Evolutionary conservation across 2,888 invertebrate genomes (phyloP).

Genomic region (Agonopterix subpropinquella): DNA sequence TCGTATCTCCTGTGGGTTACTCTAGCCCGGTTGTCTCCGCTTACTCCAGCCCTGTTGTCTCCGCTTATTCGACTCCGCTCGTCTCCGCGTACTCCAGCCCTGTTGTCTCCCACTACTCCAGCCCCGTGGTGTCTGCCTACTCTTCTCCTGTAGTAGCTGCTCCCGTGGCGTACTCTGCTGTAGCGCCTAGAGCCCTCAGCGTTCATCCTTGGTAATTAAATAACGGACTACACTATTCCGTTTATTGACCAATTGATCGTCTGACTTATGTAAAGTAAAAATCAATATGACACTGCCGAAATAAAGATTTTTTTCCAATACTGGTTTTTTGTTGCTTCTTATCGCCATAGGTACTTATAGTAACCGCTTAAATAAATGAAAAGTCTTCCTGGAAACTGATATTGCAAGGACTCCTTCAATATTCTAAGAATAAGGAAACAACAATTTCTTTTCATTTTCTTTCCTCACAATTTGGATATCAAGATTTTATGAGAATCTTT

Average conservation of each 20-base stretch:
- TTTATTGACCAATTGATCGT: conserved; percentile 8
- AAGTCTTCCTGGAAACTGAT: too few species aligned
- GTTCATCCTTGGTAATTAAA: conserved; percentile 48
- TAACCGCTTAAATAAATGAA: too few species aligned
- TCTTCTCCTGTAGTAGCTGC: conserved; percentile 14
- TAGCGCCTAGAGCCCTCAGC: conserved; percentile 41
- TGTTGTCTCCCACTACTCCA: conserved; percentile 27
- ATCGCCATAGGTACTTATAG: too few species aligned
- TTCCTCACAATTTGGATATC: too few species aligned
- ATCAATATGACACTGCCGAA: conserved; percentile 30
- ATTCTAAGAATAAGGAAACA: too few species aligned
- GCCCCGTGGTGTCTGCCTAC: conserved; percentile 24
- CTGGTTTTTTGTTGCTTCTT: not conserved
- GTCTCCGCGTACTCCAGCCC: conserved; percentile 21
- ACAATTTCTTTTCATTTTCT: too few species aligned
- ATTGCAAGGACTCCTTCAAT: too few species aligned
- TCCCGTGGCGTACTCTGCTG: conserved; percentile 24
- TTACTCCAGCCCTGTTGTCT: conserved; percentile 21
- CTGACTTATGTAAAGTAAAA: conserved; percentile 15
- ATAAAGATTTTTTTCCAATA: conserved; percentile 21
- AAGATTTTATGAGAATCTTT: too few species aligned
- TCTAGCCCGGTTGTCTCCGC: conserved; percentile 17
- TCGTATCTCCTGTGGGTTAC: conserved; percentile 33
- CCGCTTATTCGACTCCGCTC: conserved; percentile 18
- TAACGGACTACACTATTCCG: not conserved